These are phyloP conservation scores for Gonatopus flavifemur DNA, from an alignment of 1,140 invertebrate species.

Conservation along the genomic window DNA sequence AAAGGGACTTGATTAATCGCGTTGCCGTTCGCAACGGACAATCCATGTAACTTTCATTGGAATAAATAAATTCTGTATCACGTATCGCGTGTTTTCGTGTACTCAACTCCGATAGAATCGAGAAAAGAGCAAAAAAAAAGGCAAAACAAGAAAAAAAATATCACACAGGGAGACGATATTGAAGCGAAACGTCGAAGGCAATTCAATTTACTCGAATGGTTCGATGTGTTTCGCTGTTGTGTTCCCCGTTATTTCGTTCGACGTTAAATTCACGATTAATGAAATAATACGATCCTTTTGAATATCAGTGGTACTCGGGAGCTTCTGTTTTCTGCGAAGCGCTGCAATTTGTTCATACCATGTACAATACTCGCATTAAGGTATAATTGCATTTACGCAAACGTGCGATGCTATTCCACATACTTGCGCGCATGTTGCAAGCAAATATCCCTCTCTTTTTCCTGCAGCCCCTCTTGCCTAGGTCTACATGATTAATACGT, in stretches of 20 bases:
- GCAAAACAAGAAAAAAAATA: not conserved
- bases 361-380: conserved; percentile 14
- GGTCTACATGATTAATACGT: not conserved
- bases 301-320: not conserved
- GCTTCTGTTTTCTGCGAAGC: not conserved
- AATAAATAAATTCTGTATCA: no score
- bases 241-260: not conserved
- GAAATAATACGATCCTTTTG: conserved; percentile 24
- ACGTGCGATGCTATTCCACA: conserved; percentile 12
- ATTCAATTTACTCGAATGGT: conserved; percentile 15
- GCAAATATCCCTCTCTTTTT: conserved; percentile 22
- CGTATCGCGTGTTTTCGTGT: no score
- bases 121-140: no score
- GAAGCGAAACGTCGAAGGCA: not conserved
- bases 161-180: not conserved
- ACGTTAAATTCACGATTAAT: conserved; percentile 22
- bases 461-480: not conserved
- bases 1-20: no score
- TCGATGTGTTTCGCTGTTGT: not conserved
- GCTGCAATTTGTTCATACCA: conserved; percentile 18
- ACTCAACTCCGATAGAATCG: no score
- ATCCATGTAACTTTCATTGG: no score
- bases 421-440: conserved; percentile 14
- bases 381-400: conserved; percentile 31
- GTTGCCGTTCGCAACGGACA: no score